Conservation (phyloP, 2,113 vertebrate genomes). For the Cephalopterus ornatus region DNA sequence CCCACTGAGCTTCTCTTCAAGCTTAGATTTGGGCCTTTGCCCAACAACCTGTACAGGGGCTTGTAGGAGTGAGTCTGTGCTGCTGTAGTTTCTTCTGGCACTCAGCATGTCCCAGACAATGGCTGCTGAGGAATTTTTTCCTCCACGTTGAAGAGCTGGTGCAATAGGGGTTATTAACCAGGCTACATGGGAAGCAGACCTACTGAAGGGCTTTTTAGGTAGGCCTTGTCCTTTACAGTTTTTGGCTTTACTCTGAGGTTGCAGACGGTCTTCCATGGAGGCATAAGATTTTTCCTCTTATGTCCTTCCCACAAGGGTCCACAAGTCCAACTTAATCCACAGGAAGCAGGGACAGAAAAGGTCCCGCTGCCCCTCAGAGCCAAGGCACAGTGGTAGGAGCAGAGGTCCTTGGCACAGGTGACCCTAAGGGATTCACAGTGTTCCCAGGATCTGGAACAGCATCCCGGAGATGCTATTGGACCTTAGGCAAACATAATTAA, state of each 20-base stretch:
- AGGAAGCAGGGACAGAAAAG: not conserved
- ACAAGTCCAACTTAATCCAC: not conserved
- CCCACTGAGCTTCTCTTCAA: not conserved
- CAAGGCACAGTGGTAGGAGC: not conserved
- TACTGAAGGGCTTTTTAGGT: not conserved
- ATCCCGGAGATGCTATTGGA: not conserved
- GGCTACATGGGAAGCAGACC: not conserved
- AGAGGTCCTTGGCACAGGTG: not conserved
- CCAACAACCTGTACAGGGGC: not conserved
- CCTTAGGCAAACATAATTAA: not conserved
- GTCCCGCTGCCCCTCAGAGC: not conserved
- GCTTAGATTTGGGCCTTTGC: not conserved
- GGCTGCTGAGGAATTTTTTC: not conserved
- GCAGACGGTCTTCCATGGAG: not conserved
- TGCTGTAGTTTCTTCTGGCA: not conserved
- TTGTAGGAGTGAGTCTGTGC: not conserved
- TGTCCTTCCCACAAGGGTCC: not conserved
- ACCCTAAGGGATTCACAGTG: not conserved
- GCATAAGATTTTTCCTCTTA: not conserved
- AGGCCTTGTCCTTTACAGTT: not conserved
- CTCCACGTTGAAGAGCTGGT: not conserved
- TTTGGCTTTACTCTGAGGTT: not conserved
- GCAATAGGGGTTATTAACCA: not conserved
- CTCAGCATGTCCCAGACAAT: accelerated
- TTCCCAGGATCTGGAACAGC: not conserved